These are phyloP conservation scores for Rhinichthys osculus DNA, from an alignment of 2,797 vertebrate species.

Conservation along the genomic window DNA sequence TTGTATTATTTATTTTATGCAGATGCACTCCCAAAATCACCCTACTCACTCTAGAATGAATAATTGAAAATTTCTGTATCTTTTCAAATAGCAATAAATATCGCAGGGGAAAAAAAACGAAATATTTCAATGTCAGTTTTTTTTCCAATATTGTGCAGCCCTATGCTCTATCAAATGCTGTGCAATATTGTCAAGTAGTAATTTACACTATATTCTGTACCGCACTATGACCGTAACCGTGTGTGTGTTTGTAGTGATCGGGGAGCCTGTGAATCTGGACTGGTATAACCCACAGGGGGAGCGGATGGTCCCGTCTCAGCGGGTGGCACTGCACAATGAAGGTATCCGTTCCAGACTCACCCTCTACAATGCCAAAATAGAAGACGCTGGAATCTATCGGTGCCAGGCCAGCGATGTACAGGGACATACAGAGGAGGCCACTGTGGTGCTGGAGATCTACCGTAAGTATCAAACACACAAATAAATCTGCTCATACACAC, in stretches of 20 bases:
- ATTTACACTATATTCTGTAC: not conserved
- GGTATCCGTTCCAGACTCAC: conserved; percentile 89
- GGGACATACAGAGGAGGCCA: conserved; percentile 92
- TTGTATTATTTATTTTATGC: not conserved
- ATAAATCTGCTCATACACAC: not conserved
- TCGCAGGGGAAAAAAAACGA: not conserved
- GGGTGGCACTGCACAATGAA: conserved; percentile 92
- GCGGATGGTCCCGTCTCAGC: conserved; percentile 85
- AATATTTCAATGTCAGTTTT: too few species aligned
- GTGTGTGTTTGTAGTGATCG: conserved; percentile 81
- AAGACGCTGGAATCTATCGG: conserved; percentile 97
- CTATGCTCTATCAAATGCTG: not conserved
- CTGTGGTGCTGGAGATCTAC: conserved; percentile 97
- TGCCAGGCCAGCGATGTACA: conserved; percentile 90
- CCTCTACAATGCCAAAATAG: conserved; percentile 95
- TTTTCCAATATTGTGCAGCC: not conserved
- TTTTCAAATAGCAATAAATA: not conserved
- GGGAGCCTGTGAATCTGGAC: conserved; percentile 91
- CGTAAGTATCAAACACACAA: conserved; percentile 80
- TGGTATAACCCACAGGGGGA: conserved; percentile 97
- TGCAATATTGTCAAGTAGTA: not conserved
- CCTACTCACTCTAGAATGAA: too few species aligned
- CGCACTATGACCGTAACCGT: not conserved
- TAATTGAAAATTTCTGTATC: too few species aligned
- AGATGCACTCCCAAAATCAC: not conserved